These are phyloP conservation scores for Gila orcuttii DNA, from an alignment of 2,113 vertebrate genomes.

Conservation along the genomic window DNA sequence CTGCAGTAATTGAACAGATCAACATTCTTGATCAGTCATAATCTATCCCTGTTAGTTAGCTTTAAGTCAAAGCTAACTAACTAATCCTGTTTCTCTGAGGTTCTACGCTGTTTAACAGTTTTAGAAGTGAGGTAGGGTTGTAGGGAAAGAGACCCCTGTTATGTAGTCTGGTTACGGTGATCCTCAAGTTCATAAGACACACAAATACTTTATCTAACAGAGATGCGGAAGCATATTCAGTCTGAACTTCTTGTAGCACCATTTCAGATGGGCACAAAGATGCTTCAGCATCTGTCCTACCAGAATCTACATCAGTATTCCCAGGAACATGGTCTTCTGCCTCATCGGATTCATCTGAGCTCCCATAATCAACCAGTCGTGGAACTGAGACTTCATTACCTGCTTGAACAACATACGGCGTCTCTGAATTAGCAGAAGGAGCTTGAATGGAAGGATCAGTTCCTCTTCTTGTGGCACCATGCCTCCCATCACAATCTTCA, in stretches of 20 bases:
- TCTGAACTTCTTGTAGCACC: background rate
- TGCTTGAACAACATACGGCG: background rate
- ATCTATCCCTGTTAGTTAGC: background rate
- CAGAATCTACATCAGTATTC: background rate
- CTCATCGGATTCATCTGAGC: constrained; percentile 84
- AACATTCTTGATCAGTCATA: background rate
- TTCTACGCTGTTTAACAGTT: constrained; percentile 75
- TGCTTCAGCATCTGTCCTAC: background rate
- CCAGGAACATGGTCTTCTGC: constrained; percentile 59
- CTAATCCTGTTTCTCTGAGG: constrained; percentile 7
- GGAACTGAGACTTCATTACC: background rate
- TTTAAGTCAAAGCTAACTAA: background rate
- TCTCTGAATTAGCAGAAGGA: background rate
- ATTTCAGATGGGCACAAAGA: background rate
- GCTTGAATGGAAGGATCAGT: background rate
- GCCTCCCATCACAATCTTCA: constrained; percentile 28
- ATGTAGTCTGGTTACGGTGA: constrained; percentile 81
- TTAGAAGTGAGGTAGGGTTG: constrained; percentile 86
- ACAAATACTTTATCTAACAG: constrained; percentile 57
- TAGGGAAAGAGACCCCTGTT: constrained; percentile 88
- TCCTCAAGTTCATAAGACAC: constrained; percentile 81
- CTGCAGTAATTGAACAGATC: background rate
- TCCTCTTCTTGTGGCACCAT: background rate
- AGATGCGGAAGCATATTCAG: background rate
- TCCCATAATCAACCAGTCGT: constrained; percentile 84